phyloP scores from a whole-genome alignment of 2,113 vertebrate species.

The Pholis gunnellus region DNA sequence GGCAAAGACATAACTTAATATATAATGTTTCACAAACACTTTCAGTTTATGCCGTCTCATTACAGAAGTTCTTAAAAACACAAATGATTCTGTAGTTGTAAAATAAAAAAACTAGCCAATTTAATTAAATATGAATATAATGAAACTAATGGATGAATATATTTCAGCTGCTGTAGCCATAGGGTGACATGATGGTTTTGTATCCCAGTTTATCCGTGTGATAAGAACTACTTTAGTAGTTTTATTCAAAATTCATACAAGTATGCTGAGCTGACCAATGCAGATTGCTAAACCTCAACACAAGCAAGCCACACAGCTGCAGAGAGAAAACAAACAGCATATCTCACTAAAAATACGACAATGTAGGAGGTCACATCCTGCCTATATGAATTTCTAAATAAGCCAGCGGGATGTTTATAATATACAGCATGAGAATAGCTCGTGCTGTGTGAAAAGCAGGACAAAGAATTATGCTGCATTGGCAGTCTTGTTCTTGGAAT shows the following conservation, averaged over 20 bases:
- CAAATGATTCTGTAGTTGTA: background rate
- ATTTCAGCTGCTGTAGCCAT: background rate
- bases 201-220: background rate
- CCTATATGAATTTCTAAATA: constrained; percentile 49
- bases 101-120: background rate
- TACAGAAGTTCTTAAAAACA: background rate
- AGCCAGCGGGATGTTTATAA: constrained; percentile 50
- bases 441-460: constrained; percentile 46
- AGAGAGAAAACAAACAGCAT: constrained; percentile 24
- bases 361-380: constrained; percentile 28
- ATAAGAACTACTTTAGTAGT: background rate
- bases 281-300: constrained; percentile 12
- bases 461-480: constrained; percentile 72
- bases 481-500: constrained; percentile 55
- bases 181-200: background rate
- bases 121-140: background rate
- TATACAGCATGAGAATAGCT: constrained; percentile 62
- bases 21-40: background rate
- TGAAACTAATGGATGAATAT: background rate
- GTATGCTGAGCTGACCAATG: constrained; percentile 34
- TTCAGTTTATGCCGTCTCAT: background rate
- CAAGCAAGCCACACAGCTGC: background rate
- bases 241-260: background rate
- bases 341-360: constrained; percentile 54
- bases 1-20: background rate